A percentile compares a stretch with the other conserved stretches of the same genome.
Conservation (phyloP, 2,888 invertebrate genomes). For the Aethes cnicana region DNA sequence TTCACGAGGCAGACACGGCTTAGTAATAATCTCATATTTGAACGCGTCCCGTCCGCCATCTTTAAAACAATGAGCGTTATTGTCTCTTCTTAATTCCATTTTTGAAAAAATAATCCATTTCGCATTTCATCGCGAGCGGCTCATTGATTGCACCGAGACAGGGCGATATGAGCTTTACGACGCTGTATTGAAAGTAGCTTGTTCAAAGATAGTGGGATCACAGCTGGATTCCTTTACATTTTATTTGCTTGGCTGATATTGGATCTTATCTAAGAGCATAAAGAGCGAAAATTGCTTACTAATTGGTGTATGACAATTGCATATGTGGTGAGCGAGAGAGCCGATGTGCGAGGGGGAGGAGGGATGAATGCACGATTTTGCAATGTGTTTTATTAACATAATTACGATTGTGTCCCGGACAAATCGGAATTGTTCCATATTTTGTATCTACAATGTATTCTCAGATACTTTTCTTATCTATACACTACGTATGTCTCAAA, state of each 20-base stretch:
- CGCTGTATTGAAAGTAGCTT: constrained; percentile 42
- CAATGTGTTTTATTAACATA: constrained; percentile 69
- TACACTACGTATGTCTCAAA: too few species aligned
- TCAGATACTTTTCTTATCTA: background rate
- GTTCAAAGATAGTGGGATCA: constrained; percentile 41
- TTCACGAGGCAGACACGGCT: constrained; percentile 48
- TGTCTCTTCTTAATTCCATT: constrained; percentile 82
- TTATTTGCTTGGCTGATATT: constrained; percentile 54
- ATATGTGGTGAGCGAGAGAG: constrained; percentile 59
- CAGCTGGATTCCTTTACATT: constrained; percentile 63
- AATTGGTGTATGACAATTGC: constrained; percentile 68
- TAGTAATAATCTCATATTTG: constrained; percentile 76
- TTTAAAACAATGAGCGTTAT: constrained; percentile 81
- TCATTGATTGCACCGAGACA: constrained; percentile 58
- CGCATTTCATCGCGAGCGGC: constrained; percentile 75
- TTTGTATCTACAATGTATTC: constrained; percentile 22
- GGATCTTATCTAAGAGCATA: constrained; percentile 55
- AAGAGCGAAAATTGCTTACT: constrained; percentile 60
- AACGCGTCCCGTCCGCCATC: constrained; percentile 71
- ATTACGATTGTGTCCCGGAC: constrained; percentile 60
- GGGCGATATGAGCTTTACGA: constrained; percentile 46
- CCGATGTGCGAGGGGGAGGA: constrained; percentile 51
- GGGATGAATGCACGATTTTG: constrained; percentile 61
- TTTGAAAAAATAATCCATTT: constrained; percentile 82
- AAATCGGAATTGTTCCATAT: constrained; percentile 62